Percentiles rank a stretch among this genome's conserved stretches.
phyloP scores from a whole-genome alignment of 1,140 invertebrate genomes.

The Grapholita molesta region DNA sequence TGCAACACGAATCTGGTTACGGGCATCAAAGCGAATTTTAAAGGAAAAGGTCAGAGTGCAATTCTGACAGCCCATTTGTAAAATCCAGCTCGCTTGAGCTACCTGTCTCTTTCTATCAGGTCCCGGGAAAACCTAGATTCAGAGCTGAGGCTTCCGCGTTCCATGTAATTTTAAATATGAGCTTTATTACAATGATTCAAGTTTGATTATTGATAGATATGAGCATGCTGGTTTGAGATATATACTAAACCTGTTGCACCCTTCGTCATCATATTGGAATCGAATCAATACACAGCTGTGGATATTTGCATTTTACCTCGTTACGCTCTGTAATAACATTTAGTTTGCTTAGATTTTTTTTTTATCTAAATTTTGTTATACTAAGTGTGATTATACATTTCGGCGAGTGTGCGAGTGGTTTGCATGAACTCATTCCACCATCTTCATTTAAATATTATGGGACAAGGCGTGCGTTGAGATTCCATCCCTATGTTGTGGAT shows the following conservation, averaged over 20 bases:
- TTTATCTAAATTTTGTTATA: no score
- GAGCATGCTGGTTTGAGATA: constrained; percentile 9
- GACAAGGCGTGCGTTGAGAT: no score
- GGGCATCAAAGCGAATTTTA: constrained; percentile 7
- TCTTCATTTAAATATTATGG: no score
- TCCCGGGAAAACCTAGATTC: constrained; percentile 65
- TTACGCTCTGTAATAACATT: neutral
- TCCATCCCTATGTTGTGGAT: no score
- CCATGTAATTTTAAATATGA: constrained; percentile 29
- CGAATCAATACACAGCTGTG: constrained; percentile 45
- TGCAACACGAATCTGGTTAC: constrained; percentile 1
- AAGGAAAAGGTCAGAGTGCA: constrained; percentile 23
- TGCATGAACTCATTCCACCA: no score
- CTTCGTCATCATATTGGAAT: constrained; percentile 45
- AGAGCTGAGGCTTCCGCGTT: constrained; percentile 37
- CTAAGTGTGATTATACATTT: no score
- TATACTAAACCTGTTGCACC: constrained; percentile 48
- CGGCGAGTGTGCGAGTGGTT: no score
- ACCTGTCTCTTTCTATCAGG: constrained; percentile 51
- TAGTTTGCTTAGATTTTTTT: no score
- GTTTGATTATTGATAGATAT: constrained; percentile 18
- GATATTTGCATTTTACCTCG: neutral
- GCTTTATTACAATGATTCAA: constrained; percentile 34
- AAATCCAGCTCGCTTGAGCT: constrained; percentile 43
- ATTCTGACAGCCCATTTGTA: constrained; percentile 43